Evolutionary conservation across 2,888 invertebrate species (phyloP), one percentile per base, ranked within the genome.

Genomic region (Drosophila infuscata): DNA sequence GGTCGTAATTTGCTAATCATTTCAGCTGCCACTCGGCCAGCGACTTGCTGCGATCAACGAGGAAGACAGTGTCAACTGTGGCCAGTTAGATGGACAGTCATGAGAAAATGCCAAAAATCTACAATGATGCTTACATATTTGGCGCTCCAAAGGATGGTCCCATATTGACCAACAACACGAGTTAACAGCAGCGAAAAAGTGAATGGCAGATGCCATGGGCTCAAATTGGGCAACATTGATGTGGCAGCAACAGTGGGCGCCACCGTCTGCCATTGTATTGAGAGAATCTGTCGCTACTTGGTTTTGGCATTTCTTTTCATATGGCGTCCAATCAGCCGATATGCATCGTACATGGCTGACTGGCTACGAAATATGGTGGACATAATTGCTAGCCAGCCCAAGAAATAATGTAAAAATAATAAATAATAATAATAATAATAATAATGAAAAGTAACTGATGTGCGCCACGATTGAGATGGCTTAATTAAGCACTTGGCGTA

Each of bases 121-220:
- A 43, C 54, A 53, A 68, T 53, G 56, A 46, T 62, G 67, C n/a
- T 41, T 64, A 57, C 46, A 43, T 58, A 72, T 76, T 71, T 81
- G 77, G 66, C 67, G 68, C 29, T 61, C 56, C 70, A 67, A 77
- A 89, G 83, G 83, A 83, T 89, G 70, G 77, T 51, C 66, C 52
- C 51, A 52, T 63, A 82, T 82, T 68, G 70, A 70, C 74, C 78
- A 79, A 69, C 73, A 38, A 56, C 56, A n/a, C 7, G 41, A 63
- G 79, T 54, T 35, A 25, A 51, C 70, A 61, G 32, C 53, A 25
- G 48, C 32, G 54, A 83, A 89, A 84, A 85, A 85, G 84, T 85
- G 84, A 85, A 85, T 87, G 84, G 84, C 89, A 88, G 83, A 76
- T 82, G 83, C 88, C 72, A 76, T 74, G 71, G 76, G 87, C 81